Conservation (phyloP, 2,888 invertebrate genomes). For the Arrhopalites spinosus region DNA sequence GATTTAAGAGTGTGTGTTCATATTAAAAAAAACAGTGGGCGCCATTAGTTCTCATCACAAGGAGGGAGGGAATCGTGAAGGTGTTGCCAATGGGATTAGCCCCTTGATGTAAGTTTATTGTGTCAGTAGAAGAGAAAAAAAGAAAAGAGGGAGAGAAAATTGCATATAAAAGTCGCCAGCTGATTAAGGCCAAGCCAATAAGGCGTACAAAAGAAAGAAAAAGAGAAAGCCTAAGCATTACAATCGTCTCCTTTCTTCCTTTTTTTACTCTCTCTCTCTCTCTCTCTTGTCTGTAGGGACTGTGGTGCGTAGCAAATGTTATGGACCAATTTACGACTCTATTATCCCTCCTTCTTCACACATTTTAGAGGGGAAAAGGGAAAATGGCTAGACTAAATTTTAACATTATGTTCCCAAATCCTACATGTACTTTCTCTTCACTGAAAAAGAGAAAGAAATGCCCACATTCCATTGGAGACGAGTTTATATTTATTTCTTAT, state of each 20-base stretch:
- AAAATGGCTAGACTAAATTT: too few relatives aligned
- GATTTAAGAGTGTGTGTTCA: too few relatives aligned
- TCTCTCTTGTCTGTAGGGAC: not conserved
- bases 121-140: not conserved
- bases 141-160: not conserved
- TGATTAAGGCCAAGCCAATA: conserved; percentile 4
- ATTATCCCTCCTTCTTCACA: conserved; percentile 42
- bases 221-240: not conserved
- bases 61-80: too few relatives aligned
- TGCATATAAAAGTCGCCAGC: not conserved
- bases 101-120: not conserved
- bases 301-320: conserved; percentile 36
- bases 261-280: not conserved
- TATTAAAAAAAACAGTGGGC: too few relatives aligned
- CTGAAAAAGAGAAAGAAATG: too few relatives aligned
- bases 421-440: too few relatives aligned
- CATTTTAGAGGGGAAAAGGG: conserved; percentile 4
- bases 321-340: conserved; percentile 46
- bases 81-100: too few relatives aligned
- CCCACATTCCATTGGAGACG: too few relatives aligned
- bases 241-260: not conserved
- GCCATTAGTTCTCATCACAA: too few relatives aligned
- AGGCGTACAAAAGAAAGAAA: not conserved
- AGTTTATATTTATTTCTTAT: too few relatives aligned
- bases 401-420: too few relatives aligned